These are phyloP conservation scores for Rhogogaster chlorosoma DNA, from an alignment of 2,888 invertebrate genomes.

Conservation along the genomic window DNA sequence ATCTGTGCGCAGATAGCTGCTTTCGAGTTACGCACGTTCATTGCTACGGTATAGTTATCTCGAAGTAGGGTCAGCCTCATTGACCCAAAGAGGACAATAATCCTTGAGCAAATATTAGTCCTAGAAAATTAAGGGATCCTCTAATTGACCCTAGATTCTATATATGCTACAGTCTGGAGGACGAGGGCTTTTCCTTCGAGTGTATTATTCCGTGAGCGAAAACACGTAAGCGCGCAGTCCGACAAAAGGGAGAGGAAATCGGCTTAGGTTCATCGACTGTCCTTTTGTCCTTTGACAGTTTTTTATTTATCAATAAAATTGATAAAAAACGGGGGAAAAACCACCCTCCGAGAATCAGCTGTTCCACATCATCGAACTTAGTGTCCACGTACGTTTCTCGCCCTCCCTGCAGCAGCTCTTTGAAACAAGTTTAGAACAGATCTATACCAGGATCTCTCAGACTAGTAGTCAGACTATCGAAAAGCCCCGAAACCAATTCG, in stretches of 20 bases:
- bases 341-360: background rate
- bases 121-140: slow-evolving; percentile 29
- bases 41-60: slow-evolving; percentile 23
- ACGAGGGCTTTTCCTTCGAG: background rate
- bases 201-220: background rate
- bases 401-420: slow-evolving; percentile 16
- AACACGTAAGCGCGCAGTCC: background rate
- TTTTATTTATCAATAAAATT: background rate
- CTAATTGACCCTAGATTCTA: slow-evolving; percentile 7
- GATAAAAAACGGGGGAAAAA: background rate
- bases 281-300: background rate
- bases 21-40: slow-evolving; percentile 21
- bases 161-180: background rate
- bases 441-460: background rate
- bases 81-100: slow-evolving; percentile 35
- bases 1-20: background rate
- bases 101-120: slow-evolving; percentile 40
- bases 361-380: background rate
- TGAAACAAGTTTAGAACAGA: slow-evolving; percentile 13
- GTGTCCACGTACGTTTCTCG: background rate
- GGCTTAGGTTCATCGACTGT: background rate
- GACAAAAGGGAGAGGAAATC: background rate
- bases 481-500: slow-evolving; percentile 35
- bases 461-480: background rate
- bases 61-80: slow-evolving; percentile 24